Conservation (phyloP, 2,888 invertebrate genomes). For the Melieria picta region DNA sequence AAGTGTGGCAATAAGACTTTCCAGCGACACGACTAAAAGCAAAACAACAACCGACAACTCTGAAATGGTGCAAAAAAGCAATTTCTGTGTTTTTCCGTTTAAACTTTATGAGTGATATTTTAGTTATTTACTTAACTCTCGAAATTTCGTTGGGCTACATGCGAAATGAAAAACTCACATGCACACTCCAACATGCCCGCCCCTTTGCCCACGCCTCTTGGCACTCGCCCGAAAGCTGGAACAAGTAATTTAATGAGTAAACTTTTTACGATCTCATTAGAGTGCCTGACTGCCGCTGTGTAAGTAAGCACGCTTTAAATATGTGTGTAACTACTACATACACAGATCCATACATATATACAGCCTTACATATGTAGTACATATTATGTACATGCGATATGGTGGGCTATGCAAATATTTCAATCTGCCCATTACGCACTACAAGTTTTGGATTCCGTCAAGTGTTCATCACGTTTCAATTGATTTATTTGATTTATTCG, state of each 20-base stretch:
- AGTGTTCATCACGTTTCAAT: no score
- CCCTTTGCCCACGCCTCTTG: no score
- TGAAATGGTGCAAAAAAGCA: not conserved
- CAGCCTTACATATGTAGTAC: not conserved
- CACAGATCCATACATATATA: conserved; percentile 2
- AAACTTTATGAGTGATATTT: conserved; percentile 12
- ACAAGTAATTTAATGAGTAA: conserved; percentile 41
- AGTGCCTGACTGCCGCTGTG: conserved; percentile 24
- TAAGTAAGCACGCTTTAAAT: not conserved
- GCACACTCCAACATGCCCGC: not conserved
- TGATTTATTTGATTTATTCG: no score
- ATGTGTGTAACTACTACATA: not conserved
- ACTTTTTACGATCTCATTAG: conserved; percentile 43
- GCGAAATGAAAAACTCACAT: conserved; percentile 28
- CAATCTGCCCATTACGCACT: not conserved
- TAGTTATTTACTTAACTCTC: conserved; percentile 28
- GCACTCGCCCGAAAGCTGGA: not conserved
- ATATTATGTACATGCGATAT: not conserved
- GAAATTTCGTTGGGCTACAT: conserved; percentile 19
- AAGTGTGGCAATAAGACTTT: not conserved
- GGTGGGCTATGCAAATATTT: conserved; percentile 16
- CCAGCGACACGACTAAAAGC: not conserved
- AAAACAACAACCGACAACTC: conserved; percentile 5
- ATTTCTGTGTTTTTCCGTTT: not conserved
- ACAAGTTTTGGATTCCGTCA: no score